Base-by-base conservation (phyloP, 2,113 vertebrate genomes). In the Stigmatopora nigra region DNA sequence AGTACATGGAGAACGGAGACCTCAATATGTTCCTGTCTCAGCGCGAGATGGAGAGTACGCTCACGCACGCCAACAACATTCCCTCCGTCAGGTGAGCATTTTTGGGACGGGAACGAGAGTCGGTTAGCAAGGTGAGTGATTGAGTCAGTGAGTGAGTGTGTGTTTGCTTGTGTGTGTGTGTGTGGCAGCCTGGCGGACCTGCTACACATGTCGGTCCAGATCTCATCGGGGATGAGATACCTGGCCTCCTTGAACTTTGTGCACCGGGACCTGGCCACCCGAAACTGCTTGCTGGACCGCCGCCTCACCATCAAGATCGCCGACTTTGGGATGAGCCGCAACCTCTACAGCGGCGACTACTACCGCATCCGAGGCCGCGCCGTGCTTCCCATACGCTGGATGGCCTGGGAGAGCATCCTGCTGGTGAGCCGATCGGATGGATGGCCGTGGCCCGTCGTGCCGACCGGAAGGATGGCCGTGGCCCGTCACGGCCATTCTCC, bases 361-460 rank as follows among this genome's bases (percentile, higher is more conserved):
- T 93, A 93, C 79, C 90, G 92, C 61, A 93, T 93, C 84, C 92
- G 93, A 78, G 92, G 92, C 56, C 85, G 92, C 0, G 92, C 92
- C 0, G 92, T 93, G 74, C 85, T 93, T 79, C 92, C 92, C 0
- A 93, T 93, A 19, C 90, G 92, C 2, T 93, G 92, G 92, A 93
- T 93, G 92, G 91, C 92, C 71, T 93, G 92, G 92, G 92, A 93
- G 82, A 93, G 92, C 78, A 93, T 93, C 72, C 86, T 93, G 49
- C 83, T 93, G 90, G 92, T 93, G 78, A 80, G 31, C n/a, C n/a
- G n/a, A n/a, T n/a, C n/a, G n/a, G n/a, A n/a, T n/a, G n/a, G n/a
- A n/a, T n/a, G n/a, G n/a, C n/a, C n/a, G n/a, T n/a, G n/a, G n/a
- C n/a, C n/a, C n/a, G n/a, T n/a, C n/a, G n/a, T n/a, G n/a, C n/a